Evolutionary conservation across 2,113 vertebrate species (phyloP).

Genomic region (Corydoras sp.): DNA sequence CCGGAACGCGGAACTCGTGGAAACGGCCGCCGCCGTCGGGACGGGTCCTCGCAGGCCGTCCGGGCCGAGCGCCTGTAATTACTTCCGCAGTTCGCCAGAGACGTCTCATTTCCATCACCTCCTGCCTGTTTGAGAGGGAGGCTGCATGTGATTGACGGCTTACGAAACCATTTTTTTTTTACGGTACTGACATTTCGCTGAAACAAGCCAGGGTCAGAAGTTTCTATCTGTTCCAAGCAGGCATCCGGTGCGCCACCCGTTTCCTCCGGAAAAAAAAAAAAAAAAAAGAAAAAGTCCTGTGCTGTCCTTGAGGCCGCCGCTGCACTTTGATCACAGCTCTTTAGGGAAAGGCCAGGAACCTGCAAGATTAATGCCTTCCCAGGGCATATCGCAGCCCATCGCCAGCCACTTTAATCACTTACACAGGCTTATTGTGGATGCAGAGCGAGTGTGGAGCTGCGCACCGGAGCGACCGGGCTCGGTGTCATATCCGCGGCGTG

Average conservation of each 20-base stretch:
- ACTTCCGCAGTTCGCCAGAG: slow-evolving; percentile 55
- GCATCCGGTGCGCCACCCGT: slow-evolving; percentile 16
- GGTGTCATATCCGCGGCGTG: too few relatives aligned
- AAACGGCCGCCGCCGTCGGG: background rate
- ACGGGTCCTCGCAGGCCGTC: slow-evolving; percentile 28
- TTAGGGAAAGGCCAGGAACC: slow-evolving; percentile 50
- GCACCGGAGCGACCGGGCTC: too few relatives aligned
- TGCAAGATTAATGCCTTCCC: slow-evolving; percentile 48
- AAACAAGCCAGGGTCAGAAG: slow-evolving; percentile 63
- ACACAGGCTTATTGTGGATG: too few relatives aligned
- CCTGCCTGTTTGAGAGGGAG: slow-evolving; percentile 53
- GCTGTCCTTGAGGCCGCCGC: slow-evolving; percentile 49
- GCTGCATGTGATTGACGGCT: slow-evolving; percentile 58
- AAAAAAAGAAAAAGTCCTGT: slow-evolving; percentile 20
- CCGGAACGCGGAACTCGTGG: background rate
- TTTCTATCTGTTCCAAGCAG: slow-evolving; percentile 56
- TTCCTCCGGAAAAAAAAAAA: background rate
- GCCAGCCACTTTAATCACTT: too few relatives aligned
- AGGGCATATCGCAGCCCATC: too few relatives aligned
- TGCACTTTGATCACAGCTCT: slow-evolving; percentile 49
- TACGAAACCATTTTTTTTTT: slow-evolving; percentile 61
- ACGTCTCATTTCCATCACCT: slow-evolving; percentile 56
- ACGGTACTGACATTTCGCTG: slow-evolving; percentile 65
- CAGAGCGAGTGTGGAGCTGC: too few relatives aligned
- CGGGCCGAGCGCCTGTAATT: slow-evolving; percentile 56